A percentile compares a stretch with the other conserved stretches of the same genome.
phyloP scores from a whole-genome alignment of 2,888 invertebrate species.

The Eupeodes latifasciatus region DNA sequence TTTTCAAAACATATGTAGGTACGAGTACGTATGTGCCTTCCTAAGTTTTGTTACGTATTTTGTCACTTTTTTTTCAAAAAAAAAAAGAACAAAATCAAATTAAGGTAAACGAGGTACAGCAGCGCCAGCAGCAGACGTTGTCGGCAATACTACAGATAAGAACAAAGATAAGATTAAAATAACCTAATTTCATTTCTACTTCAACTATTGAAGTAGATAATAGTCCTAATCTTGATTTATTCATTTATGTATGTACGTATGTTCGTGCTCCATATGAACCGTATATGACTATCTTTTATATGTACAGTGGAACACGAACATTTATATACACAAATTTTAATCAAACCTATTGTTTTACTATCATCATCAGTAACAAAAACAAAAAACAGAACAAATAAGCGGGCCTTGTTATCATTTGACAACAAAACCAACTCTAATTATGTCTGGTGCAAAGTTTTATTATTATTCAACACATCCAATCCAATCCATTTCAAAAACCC shows the following conservation, averaged over 20 bases:
- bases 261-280: not conserved
- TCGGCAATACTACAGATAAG: slow-evolving; percentile 10
- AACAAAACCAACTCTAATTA: slow-evolving; percentile 59
- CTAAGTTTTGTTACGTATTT: too few species aligned
- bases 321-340: slow-evolving; percentile 18
- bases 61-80: not conserved
- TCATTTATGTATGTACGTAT: not conserved
- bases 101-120: slow-evolving; percentile 10
- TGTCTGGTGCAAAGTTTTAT: slow-evolving; percentile 50
- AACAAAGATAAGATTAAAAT: slow-evolving; percentile 70
- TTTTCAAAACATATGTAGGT: too few species aligned
- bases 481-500: not conserved
- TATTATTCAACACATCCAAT: not conserved
- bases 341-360: slow-evolving; percentile 38
- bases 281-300: not conserved
- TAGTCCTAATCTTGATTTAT: slow-evolving; percentile 67
- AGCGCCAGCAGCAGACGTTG: slow-evolving; percentile 42
- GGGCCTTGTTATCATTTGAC: slow-evolving; percentile 52
- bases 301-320: not conserved
- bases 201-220: slow-evolving; percentile 27
- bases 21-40: too few species aligned
- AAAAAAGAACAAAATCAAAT: slow-evolving; percentile 11
- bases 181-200: slow-evolving; percentile 62
- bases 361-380: not conserved
- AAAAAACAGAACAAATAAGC: slow-evolving; percentile 20